A percentile compares a stretch with the other conserved stretches of the same genome.
phyloP scores from a whole-genome alignment of 1,140 invertebrate species.

The Drosophila ananassae region DNA sequence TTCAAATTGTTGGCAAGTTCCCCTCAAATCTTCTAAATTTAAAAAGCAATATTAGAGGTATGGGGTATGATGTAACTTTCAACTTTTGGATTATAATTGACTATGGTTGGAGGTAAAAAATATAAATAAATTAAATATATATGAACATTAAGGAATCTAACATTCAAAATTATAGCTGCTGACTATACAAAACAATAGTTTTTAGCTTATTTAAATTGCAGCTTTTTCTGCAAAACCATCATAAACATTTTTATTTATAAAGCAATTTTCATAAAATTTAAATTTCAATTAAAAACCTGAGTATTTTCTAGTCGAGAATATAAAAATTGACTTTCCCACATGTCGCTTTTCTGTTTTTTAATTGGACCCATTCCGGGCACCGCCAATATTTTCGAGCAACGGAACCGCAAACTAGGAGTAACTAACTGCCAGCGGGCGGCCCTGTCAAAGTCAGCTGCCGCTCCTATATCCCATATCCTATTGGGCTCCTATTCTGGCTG shows the following conservation, averaged over 20 bases:
- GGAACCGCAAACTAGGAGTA: constrained; percentile 74
- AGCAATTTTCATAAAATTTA: neutral
- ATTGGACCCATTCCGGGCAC: constrained; percentile 49
- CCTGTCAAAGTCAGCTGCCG: constrained; percentile 72
- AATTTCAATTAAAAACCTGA: neutral
- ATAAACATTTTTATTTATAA: neutral
- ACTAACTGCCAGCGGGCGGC: constrained; percentile 62
- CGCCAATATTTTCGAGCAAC: constrained; percentile 45
- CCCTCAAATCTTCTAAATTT: neutral
- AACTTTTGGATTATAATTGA: too few species aligned
- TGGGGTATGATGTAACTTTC: neutral
- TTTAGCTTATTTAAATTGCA: too few species aligned
- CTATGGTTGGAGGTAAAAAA: too few species aligned
- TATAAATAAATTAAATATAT: too few species aligned
- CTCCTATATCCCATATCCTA: constrained; percentile 13
- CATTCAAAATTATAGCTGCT: too few species aligned
- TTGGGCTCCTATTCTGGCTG: constrained; percentile 16
- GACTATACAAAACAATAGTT: too few species aligned
- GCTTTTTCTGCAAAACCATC: too few species aligned
- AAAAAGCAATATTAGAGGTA: neutral
- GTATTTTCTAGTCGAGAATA: constrained; percentile 4
- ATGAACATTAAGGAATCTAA: too few species aligned
- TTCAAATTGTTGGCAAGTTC: constrained; percentile 24
- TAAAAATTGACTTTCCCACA: neutral
- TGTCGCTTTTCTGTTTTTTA: constrained; percentile 51